phyloP scores from a whole-genome alignment of 2,797 vertebrate species.

The Rhabdomys pumilio region DNA sequence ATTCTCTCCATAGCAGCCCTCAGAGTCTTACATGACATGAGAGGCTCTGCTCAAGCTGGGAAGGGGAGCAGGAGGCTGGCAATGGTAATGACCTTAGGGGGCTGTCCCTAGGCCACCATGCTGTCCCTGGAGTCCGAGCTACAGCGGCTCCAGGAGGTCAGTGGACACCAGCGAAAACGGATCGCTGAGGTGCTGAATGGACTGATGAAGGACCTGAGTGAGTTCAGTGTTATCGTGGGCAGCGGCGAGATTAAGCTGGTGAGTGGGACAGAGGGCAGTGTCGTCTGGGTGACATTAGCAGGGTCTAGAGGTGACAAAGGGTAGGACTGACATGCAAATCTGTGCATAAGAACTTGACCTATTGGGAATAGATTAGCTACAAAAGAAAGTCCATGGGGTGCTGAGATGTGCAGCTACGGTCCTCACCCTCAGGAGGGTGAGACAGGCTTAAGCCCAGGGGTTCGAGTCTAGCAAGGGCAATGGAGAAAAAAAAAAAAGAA shows the following conservation, averaged over 20 bases:
- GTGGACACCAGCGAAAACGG: constrained; percentile 95
- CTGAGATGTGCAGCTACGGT: neutral
- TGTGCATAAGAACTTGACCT: neutral
- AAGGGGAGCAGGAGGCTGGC: constrained; percentile 11
- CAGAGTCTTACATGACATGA: neutral
- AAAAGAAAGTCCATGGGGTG: neutral
- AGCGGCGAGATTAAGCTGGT: constrained; percentile 97
- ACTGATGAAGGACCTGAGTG: constrained; percentile 96
- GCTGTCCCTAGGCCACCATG: constrained; percentile 91
- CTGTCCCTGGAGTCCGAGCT: constrained; percentile 95
- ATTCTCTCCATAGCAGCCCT: neutral
- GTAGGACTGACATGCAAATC: constrained; percentile 17
- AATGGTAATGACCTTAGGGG: constrained; percentile 29
- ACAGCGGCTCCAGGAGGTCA: constrained; percentile 95
- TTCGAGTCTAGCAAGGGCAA: neutral
- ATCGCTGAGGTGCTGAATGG: constrained; percentile 96
- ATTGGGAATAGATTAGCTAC: neutral
- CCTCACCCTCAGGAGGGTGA: neutral
- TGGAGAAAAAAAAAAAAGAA: neutral
- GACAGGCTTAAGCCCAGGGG: neutral
- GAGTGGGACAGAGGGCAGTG: constrained; percentile 79
- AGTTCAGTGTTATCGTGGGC: constrained; percentile 96
- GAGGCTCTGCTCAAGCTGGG: constrained; percentile 43
- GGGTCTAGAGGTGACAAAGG: neutral
- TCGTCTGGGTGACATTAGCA: neutral